A percentile compares a stretch with the other conserved stretches of the same genome.
phyloP scores from a whole-genome alignment of 1,140 invertebrate species.

The Cotesia vestalis region DNA sequence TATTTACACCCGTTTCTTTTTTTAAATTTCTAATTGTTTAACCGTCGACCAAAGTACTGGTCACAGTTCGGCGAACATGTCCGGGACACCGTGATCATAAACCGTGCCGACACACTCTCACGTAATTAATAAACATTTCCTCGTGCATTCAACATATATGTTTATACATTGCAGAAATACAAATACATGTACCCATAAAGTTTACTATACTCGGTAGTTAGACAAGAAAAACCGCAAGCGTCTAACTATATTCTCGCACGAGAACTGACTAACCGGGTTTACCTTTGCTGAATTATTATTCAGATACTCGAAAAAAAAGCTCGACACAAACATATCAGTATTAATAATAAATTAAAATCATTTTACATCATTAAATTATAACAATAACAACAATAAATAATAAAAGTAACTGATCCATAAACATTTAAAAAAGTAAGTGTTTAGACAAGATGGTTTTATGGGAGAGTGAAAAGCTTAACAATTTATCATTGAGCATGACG shows the following conservation, averaged over 20 bases:
- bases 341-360: neutral
- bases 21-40: too few relatives aligned
- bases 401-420: too few relatives aligned
- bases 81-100: constrained; percentile 17
- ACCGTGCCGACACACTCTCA: constrained; percentile 23
- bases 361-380: neutral
- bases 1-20: too few relatives aligned
- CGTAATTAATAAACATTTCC: constrained; percentile 38
- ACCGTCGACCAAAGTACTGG: constrained; percentile 10
- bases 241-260: constrained; percentile 2
- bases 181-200: neutral
- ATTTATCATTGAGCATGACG: too few relatives aligned
- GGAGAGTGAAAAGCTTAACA: too few relatives aligned
- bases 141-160: constrained; percentile 6
- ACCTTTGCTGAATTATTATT: neutral
- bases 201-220: constrained; percentile 5
- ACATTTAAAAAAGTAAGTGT: too few relatives aligned
- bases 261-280: constrained; percentile 18
- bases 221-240: constrained; percentile 19
- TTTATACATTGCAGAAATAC: neutral
- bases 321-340: neutral
- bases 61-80: constrained; percentile 30
- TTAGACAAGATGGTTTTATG: too few relatives aligned
- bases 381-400: neutral
- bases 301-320: neutral